Evolutionary conservation across 1,140 invertebrate species (phyloP).

Genomic region (Drosophila nasuta): DNA sequence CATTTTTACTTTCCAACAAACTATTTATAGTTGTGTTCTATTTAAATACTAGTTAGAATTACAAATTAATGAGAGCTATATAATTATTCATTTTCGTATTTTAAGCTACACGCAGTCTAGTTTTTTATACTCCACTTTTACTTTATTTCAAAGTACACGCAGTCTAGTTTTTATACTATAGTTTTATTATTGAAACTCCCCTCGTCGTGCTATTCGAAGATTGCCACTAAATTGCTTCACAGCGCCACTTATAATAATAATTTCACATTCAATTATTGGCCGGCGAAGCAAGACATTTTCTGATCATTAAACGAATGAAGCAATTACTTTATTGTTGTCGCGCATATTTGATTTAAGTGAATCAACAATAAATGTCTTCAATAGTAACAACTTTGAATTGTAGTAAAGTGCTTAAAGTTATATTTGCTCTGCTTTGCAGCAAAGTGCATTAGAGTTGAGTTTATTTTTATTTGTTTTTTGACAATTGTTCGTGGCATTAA

Average conservation of each 20-base stretch:
- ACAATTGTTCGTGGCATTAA: constrained; percentile 11
- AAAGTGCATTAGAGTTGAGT: constrained; percentile 14
- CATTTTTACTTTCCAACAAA: too few species aligned
- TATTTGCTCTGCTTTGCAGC: neutral
- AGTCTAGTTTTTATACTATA: neutral
- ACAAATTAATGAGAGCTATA: too few species aligned
- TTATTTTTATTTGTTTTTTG: constrained; percentile 34
- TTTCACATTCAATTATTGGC: constrained; percentile 70
- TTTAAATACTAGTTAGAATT: too few species aligned
- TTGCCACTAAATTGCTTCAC: constrained; percentile 51
- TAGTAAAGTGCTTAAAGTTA: too few species aligned
- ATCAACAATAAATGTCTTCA: constrained; percentile 42
- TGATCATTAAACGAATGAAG: constrained; percentile 79
- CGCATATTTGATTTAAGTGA: constrained; percentile 69
- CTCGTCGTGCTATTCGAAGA: neutral
- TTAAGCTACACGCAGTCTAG: too few species aligned
- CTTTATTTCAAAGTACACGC: too few species aligned
- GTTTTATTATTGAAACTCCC: neutral
- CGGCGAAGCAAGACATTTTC: constrained; percentile 61
- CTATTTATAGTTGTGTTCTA: too few species aligned
- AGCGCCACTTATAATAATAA: constrained; percentile 53
- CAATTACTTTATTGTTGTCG: constrained; percentile 65
- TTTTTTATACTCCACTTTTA: too few species aligned
- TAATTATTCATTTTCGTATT: too few species aligned
- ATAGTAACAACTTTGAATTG: neutral